Conservation (phyloP, 2,888 invertebrate species). For the Caenorhabditis drosophilae region DNA sequence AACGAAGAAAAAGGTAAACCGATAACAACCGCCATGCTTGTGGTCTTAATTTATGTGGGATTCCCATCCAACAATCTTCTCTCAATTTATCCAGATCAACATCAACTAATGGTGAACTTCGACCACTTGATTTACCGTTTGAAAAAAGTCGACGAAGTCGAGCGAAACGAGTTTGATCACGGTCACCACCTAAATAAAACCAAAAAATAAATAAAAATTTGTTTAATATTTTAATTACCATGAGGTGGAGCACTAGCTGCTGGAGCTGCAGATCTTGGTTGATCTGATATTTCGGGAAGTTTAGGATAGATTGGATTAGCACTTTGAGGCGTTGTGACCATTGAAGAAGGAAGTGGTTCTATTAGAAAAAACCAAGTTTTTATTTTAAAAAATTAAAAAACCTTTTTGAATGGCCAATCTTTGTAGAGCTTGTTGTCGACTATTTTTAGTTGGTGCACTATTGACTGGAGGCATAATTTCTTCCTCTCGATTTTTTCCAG, state of each 20-base stretch:
- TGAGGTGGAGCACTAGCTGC: constrained; percentile 36
- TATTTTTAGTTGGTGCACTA: constrained; percentile 62
- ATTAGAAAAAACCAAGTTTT: background rate
- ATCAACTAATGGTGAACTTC: constrained; percentile 46
- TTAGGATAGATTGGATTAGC: constrained; percentile 53
- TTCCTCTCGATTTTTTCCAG: constrained; percentile 46
- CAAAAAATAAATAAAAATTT: background rate
- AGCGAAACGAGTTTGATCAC: constrained; percentile 52
- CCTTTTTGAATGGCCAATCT: constrained; percentile 65
- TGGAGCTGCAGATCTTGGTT: constrained; percentile 30
- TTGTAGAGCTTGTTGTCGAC: constrained; percentile 63
- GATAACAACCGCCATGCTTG: constrained; percentile 78
- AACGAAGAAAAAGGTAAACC: constrained; percentile 69
- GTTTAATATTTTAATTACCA: constrained; percentile 18
- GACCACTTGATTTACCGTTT: constrained; percentile 39
- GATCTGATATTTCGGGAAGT: constrained; percentile 51
- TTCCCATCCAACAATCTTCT: constrained; percentile 84
- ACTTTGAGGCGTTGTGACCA: constrained; percentile 32
- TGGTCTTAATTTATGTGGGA: constrained; percentile 84
- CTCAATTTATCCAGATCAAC: constrained; percentile 54
- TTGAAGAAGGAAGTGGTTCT: constrained; percentile 48
- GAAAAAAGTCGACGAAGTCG: constrained; percentile 46
- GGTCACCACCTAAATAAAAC: constrained; percentile 42
- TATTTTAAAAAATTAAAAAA: constrained; percentile 10
- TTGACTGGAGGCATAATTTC: constrained; percentile 64